These are phyloP conservation scores for Ruditapes philippinarum DNA, from an alignment of 1,140 invertebrate genomes.

Conservation along the genomic window DNA sequence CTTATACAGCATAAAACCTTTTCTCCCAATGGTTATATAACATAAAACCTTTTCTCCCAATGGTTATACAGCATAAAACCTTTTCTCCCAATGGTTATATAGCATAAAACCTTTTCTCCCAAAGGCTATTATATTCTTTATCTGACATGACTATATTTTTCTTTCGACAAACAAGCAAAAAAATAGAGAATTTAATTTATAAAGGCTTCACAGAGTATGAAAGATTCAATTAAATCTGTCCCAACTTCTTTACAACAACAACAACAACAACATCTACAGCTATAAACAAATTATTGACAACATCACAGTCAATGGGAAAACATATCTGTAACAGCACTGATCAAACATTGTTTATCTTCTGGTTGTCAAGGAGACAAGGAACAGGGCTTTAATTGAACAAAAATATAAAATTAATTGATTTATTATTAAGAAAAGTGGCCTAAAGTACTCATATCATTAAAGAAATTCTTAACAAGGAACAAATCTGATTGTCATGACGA, in stretches of 20 bases:
- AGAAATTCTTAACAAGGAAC: too few species aligned
- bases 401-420: slow-evolving; percentile 2
- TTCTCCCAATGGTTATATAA: too few species aligned
- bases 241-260: not conserved
- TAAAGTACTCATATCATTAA: too few species aligned
- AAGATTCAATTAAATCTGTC: slow-evolving; percentile 45
- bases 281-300: slow-evolving; percentile 46
- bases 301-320: slow-evolving; percentile 28
- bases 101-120: too few species aligned
- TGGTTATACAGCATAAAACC: too few species aligned
- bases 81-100: too few species aligned
- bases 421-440: not conserved
- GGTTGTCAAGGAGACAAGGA: slow-evolving; percentile 7
- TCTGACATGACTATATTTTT: too few species aligned
- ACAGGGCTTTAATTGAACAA: slow-evolving; percentile 45
- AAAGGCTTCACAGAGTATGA: not conserved
- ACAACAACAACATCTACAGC: slow-evolving; percentile 4
- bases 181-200: not conserved
- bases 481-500: not conserved
- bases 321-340: slow-evolving; percentile 28
- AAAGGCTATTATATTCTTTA: too few species aligned
- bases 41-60: too few species aligned
- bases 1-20: too few species aligned
- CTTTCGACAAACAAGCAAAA: not conserved
- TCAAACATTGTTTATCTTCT: slow-evolving; percentile 28